These are phyloP conservation scores for Diabrotica undecimpunctata DNA, from an alignment of 1,140 invertebrate genomes.

Conservation along the genomic window DNA sequence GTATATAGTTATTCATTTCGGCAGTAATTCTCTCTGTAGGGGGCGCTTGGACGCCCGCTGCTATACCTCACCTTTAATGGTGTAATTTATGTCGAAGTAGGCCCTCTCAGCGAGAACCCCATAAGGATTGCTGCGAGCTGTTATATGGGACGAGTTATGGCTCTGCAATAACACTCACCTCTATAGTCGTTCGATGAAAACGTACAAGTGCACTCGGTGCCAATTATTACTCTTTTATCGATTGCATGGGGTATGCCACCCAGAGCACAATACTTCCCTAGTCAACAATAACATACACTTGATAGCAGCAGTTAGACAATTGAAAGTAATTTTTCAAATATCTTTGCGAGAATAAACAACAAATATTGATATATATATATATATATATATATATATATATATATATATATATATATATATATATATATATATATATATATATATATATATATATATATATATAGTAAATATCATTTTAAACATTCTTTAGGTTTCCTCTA, in stretches of 20 bases:
- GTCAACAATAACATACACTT: not conserved
- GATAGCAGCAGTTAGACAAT: too few species aligned
- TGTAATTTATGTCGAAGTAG: constrained; percentile 45
- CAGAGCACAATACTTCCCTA: not conserved
- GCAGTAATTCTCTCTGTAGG: constrained; percentile 48
- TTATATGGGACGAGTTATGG: constrained; percentile 20
- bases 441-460: too few species aligned
- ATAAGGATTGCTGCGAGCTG: constrained; percentile 17
- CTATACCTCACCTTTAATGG: constrained; percentile 49
- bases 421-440: too few species aligned
- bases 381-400: too few species aligned
- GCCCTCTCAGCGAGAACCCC: constrained; percentile 28
- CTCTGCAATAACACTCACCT: constrained; percentile 18
- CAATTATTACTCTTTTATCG: constrained; percentile 14
- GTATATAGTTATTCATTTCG: constrained; percentile 49
- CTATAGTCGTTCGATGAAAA: constrained; percentile 27
- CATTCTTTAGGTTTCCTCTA: too few species aligned
- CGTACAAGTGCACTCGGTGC: constrained; percentile 14
- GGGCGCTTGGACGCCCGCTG: constrained; percentile 41
- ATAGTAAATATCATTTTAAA: too few species aligned
- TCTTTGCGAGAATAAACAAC: too few species aligned
- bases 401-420: too few species aligned
- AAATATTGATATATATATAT: too few species aligned
- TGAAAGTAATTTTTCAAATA: too few species aligned
- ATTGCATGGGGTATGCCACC: not conserved